Base-by-base conservation (phyloP, 2,113 vertebrate species). In the Gnathonemus echidnorhynchus region DNA sequence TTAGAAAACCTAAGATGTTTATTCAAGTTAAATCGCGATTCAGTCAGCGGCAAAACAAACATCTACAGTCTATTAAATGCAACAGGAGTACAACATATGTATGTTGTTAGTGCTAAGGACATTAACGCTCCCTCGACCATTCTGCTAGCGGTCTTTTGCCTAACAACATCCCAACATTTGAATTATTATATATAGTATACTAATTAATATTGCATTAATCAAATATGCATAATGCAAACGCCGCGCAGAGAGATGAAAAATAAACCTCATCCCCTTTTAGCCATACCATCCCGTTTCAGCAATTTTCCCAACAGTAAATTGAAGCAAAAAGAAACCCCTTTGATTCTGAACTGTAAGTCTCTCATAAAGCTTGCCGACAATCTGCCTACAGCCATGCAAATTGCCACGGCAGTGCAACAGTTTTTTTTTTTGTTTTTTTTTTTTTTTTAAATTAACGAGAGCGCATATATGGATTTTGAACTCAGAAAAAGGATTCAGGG, bases 321-420 rank as follows among this genome's bases (percentile, higher is more conserved):
- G 4, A 80, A 24, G 35, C 19, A 39, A 77, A 77, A 77, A 39
- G 31, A 35, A 39, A 35, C 10, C 31, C 74, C 31, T 80, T 80
- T 80, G 74, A 80, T 80, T 80, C 5, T 80, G 70, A 80, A 80
- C 74, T 80, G 74, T 80, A 80, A 80, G 17, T 42, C 74, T 80
- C 35, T 80, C 31, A 13, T 80, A 39, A 80, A 80, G 74, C n/a
- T 27, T 87, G 48, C 49, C 48, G 86, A 52, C 48, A 31, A 52
- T 53, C 27, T 31, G 10, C 48, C 27, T 27, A 52, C n/a, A 52
- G 48, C 49, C 10, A 87, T 87, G 86, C 24, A 87, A 87, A 87
- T 53, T 27, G n/a, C 21, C 86, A 19, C n/a, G 21, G 49, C 45
- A 15, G 9, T 21, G 83, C 83, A 49, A 53, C 27, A 87, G 86